Evolutionary conservation across 2,888 invertebrate genomes (phyloP), one percentile per base, ranked within the genome.

Genomic region (Romanomermis culicivorax): DNA sequence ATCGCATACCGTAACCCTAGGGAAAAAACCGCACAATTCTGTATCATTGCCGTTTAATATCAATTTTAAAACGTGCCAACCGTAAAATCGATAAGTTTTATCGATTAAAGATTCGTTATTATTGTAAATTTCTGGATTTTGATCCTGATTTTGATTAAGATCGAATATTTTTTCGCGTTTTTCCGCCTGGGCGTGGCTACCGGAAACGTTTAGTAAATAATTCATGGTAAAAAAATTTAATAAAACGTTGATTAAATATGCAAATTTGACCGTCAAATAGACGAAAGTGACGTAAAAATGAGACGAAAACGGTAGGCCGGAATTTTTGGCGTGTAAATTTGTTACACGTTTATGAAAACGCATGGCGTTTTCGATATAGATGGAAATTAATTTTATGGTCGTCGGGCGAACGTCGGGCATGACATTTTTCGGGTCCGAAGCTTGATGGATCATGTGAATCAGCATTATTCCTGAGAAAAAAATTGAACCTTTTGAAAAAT

Each of bases 351-450:
- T 58, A 52, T 67, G 67, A 55, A 67, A 67, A 2, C 66, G 60
- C 2, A 67, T 60, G 1, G 67, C 67, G 45, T 67, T 67, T 63
- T 65, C 63, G 4, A 68, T 55, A 58, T 68, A 66, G 4, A 62
- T 59, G 4, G 66, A 63, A 24, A 67, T 58, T 0, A 64, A 60
- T 50, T 60, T 58, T 53, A 67, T 65, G 54, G 67, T 67, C 4
- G 62, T 62, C 53, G 57, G 53, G 50, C 64, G 65, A 54, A 65
- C 64, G 4, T 67, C 64, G 1, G 66, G 66, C 57, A 68, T 65
- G 55, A 68, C 64, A 55, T 67, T 67, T 55, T 67, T 67, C n/a
- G 65, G 63, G 51, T 67, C 67, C 2, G 64, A 61, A 4, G 66
- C 65, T 24, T 67, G 57, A 47, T 64, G 63, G 29, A 66, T 61